Conservation (phyloP, 2,888 invertebrate genomes). For the Hypolimnas misippus region DNA sequence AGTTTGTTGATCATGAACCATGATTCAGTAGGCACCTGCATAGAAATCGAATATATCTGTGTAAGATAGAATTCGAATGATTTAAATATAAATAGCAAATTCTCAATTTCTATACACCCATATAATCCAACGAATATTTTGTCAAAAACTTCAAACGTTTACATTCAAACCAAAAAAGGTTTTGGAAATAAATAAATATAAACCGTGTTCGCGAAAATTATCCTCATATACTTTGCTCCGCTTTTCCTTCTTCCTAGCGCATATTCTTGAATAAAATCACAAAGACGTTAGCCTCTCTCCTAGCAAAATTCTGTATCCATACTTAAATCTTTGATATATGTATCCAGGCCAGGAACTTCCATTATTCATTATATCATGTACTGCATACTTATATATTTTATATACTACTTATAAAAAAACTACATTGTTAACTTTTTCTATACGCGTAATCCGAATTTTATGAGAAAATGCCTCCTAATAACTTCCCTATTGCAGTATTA, state of each 20-base stretch:
- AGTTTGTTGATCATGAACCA: not conserved
- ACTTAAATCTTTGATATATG: not conserved
- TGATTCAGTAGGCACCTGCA: too few relatives aligned
- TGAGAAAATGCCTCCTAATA: not conserved
- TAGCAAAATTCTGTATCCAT: not conserved
- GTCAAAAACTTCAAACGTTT: too few relatives aligned
- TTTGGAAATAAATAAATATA: too few relatives aligned
- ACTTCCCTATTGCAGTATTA: not conserved
- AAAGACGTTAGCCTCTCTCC: not conserved
- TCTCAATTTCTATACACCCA: too few relatives aligned
- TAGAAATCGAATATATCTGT: too few relatives aligned
- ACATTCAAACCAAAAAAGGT: too few relatives aligned
- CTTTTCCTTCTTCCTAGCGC: not conserved
- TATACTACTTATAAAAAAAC: not conserved
- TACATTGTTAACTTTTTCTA: not conserved
- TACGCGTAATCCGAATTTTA: constrained; percentile 1
- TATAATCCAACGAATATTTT: too few relatives aligned
- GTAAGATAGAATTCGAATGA: too few relatives aligned
- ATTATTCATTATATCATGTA: not conserved
- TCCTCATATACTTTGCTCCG: too few relatives aligned
- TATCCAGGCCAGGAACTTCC: not conserved
- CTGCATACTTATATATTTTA: constrained; percentile 7
- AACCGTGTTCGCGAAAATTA: too few relatives aligned
- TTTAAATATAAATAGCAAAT: too few relatives aligned
- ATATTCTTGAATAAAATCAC: not conserved